Evolutionary conservation across 2,888 invertebrate genomes (phyloP).

Genomic region (Pseudococcus viburni): DNA sequence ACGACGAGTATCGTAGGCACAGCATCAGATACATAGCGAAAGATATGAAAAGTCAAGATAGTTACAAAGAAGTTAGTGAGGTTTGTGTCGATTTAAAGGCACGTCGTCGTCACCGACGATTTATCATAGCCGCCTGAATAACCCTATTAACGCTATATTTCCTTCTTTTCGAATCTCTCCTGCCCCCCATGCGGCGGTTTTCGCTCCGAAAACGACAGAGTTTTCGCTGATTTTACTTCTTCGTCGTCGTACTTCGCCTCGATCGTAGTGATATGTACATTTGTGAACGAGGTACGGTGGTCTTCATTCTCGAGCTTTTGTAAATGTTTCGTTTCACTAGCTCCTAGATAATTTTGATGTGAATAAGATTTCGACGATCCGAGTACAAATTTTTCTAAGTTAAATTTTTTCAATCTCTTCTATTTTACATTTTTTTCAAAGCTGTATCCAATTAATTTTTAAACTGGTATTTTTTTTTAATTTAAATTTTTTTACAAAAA

Average conservation of each 20-base stretch:
- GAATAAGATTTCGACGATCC: too few relatives aligned
- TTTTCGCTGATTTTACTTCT: neutral
- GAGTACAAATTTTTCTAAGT: too few relatives aligned
- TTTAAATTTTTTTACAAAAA: too few relatives aligned
- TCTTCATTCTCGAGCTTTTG: neutral
- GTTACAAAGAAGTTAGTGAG: slow-evolving; percentile 63
- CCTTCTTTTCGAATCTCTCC: neutral
- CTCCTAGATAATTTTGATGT: too few relatives aligned
- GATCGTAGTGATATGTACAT: neutral
- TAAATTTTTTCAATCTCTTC: too few relatives aligned
- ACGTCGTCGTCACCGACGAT: slow-evolving; percentile 61
- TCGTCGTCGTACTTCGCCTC: neutral
- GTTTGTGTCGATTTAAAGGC: slow-evolving; percentile 59
- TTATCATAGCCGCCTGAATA: slow-evolving; percentile 64
- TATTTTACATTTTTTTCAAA: too few relatives aligned
- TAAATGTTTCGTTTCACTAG: neutral
- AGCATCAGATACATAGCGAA: neutral
- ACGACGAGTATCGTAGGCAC: slow-evolving; percentile 5
- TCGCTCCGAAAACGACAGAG: neutral
- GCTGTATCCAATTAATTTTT: too few relatives aligned
- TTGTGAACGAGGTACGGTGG: neutral
- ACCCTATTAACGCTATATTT: slow-evolving; percentile 64
- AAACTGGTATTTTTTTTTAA: too few relatives aligned
- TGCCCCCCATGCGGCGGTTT: neutral
- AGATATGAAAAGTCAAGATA: slow-evolving; percentile 56